phyloP scores from a whole-genome alignment of 2,888 invertebrate genomes.

The Torymus aiolomorphi region DNA sequence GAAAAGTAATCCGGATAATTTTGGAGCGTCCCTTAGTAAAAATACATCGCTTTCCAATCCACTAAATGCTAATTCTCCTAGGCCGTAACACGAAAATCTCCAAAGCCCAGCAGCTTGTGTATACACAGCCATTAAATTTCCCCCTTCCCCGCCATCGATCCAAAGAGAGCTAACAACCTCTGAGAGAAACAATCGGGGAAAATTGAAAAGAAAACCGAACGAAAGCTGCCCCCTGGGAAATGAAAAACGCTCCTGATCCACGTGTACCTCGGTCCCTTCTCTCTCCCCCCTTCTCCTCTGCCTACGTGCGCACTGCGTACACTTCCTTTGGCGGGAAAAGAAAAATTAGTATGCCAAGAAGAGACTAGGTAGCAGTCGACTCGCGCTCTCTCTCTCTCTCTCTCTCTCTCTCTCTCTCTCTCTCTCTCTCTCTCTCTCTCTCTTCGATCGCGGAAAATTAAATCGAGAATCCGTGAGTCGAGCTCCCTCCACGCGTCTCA shows the following conservation, averaged over 20 bases:
- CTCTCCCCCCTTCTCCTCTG: not conserved
- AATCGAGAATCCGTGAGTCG: conserved; percentile 25
- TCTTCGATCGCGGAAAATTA: conserved; percentile 41
- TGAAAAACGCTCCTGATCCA: conserved; percentile 2
- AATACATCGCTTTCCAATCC: no score
- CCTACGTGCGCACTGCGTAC: conserved; percentile 1
- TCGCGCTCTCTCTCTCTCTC: no score
- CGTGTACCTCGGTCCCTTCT: not conserved
- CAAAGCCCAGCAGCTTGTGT: no score
- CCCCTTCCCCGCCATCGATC: conserved; percentile 15
- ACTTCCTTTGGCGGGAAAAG: not conserved
- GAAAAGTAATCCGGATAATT: no score
- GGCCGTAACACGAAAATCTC: no score
- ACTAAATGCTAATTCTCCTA: no score
- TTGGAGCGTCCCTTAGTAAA: no score
- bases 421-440: no score
- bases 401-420: no score
- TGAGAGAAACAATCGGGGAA: conserved; percentile 30
- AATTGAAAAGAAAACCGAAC: conserved; percentile 33
- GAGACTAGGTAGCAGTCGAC: conserved; percentile 1
- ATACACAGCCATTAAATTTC: conserved; percentile 4
- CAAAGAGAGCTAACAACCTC: conserved; percentile 15
- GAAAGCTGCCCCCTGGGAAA: conserved; percentile 39
- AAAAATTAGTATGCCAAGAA: conserved; percentile 48
- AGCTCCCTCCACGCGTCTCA: not conserved